A percentile compares a stretch with the other conserved stretches of the same genome.
phyloP scores from a whole-genome alignment of 2,888 invertebrate genomes.

The Phorcus lineatus region DNA sequence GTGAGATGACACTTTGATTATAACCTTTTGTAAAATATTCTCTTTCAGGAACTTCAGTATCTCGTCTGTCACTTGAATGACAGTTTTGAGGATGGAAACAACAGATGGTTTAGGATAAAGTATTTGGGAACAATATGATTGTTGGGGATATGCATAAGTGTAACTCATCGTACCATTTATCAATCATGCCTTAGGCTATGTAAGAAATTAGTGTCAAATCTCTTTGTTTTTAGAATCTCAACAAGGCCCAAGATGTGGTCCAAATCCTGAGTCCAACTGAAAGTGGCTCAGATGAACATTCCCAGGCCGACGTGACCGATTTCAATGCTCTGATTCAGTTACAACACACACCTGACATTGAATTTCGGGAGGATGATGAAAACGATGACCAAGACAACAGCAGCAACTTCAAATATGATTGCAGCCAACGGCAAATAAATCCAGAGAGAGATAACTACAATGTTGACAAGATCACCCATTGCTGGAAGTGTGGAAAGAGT shows the following conservation, averaged over 20 bases:
- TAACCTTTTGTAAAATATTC: no score
- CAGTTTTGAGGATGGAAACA: no score
- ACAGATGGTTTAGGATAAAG: no score
- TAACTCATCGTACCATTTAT: no score
- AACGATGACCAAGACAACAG: conserved; percentile 37
- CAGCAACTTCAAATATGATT: conserved; percentile 38
- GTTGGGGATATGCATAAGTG: no score
- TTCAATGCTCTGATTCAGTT: not conserved
- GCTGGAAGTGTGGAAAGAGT: conserved; percentile 69
- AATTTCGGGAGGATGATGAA: conserved; percentile 8
- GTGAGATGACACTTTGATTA: conserved; percentile 21
- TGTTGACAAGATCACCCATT: conserved; percentile 70
- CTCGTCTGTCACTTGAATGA: no score
- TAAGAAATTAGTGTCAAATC: no score
- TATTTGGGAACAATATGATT: no score
- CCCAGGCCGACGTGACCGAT: not conserved
- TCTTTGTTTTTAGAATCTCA: not conserved
- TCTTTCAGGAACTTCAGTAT: no score
- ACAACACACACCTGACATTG: not conserved
- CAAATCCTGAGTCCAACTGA: not conserved
- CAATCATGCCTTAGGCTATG: no score
- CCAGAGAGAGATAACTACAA: conserved; percentile 73
- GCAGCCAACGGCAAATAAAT: conserved; percentile 59
- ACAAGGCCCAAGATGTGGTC: not conserved
- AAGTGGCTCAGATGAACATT: not conserved